phyloP scores from a whole-genome alignment of 2,113 vertebrate genomes.

The Alectura lathami region DNA sequence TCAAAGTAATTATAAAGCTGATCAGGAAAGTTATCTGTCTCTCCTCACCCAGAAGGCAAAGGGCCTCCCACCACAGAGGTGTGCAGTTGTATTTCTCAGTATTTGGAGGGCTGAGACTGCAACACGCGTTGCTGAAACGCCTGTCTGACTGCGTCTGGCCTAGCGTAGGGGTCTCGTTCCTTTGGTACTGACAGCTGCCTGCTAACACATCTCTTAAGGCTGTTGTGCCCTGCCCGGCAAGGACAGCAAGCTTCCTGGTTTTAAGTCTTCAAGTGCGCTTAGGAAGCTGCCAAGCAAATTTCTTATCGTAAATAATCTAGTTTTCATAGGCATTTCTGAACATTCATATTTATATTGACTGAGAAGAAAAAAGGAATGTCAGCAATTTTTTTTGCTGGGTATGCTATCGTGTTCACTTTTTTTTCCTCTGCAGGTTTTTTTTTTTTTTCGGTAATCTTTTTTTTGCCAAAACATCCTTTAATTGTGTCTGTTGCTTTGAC shows the following conservation, averaged over 20 bases:
- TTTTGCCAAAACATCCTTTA: constrained; percentile 13
- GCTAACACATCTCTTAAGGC: not conserved
- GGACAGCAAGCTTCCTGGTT: not conserved
- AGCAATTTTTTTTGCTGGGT: not conserved
- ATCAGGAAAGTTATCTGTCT: not conserved
- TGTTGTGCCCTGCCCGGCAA: not conserved
- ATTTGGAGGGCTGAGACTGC: not conserved
- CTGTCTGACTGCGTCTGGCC: not conserved
- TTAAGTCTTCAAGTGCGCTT: not conserved
- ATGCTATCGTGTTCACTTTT: not conserved
- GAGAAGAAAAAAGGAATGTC: not conserved
- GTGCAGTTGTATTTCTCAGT: accelerated
- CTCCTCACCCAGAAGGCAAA: not conserved
- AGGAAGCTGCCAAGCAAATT: not conserved
- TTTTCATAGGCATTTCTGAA: not conserved
- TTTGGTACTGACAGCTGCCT: not conserved
- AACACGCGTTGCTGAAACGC: not conserved
- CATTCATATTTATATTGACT: constrained; percentile 5
- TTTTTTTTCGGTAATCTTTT: not conserved
- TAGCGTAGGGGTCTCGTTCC: not conserved
- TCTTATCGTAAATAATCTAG: not conserved
- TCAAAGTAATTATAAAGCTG: not conserved
- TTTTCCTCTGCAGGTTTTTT: not conserved
- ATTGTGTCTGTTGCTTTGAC: not conserved
- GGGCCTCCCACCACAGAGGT: not conserved